phyloP scores from a whole-genome alignment of 1,140 invertebrate genomes.

The Orussus abietinus region DNA sequence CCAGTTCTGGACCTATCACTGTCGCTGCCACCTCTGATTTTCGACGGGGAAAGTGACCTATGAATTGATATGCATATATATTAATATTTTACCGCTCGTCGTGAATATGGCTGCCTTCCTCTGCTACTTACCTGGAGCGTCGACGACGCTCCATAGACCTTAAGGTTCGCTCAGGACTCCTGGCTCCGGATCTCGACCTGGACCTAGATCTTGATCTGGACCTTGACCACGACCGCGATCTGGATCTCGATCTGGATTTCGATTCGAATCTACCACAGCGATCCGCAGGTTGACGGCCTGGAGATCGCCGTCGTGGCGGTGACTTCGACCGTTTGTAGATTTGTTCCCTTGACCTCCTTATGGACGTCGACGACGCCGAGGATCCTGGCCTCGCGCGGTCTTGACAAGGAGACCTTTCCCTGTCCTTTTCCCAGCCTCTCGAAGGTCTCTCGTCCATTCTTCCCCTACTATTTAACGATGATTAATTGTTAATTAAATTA shows the following conservation, averaged over 20 bases:
- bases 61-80: slow-evolving; percentile 2
- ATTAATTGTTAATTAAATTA: no score
- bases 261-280: slow-evolving; percentile 13
- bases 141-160: slow-evolving; percentile 18
- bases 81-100: not conserved
- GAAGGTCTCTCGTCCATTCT: slow-evolving; percentile 22
- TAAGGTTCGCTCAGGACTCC: slow-evolving; percentile 26
- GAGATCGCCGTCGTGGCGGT: slow-evolving; percentile 17
- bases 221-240: slow-evolving; percentile 21
- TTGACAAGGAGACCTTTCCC: slow-evolving; percentile 25
- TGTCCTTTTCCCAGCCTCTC: slow-evolving; percentile 22
- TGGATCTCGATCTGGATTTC: slow-evolving; percentile 23
- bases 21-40: slow-evolving; percentile 20
- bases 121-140: slow-evolving; percentile 36
- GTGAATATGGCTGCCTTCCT: not conserved
- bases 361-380: slow-evolving; percentile 9
- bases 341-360: no score
- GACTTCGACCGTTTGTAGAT: slow-evolving; percentile 23
- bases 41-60: slow-evolving; percentile 40
- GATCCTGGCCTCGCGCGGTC: slow-evolving; percentile 15
- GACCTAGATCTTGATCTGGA: slow-evolving; percentile 28
- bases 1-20: slow-evolving; percentile 20
- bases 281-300: slow-evolving; percentile 19
- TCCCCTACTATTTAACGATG: slow-evolving; percentile 14
- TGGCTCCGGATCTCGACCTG: slow-evolving; percentile 22